Base-by-base conservation (phyloP, 2,888 invertebrate species). In the Orthosia gracilis region DNA sequence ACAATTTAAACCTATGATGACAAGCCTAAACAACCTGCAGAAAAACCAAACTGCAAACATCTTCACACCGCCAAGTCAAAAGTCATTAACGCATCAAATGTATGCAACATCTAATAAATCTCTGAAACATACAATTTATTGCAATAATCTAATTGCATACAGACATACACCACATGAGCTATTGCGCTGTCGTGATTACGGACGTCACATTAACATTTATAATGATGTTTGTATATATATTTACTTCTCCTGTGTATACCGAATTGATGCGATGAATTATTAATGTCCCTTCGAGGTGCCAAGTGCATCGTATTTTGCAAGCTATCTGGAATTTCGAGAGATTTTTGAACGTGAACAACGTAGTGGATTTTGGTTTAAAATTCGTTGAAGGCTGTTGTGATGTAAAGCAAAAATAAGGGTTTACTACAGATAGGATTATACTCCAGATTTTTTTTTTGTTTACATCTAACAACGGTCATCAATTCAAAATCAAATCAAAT, bases 201-300 rank as follows among this genome's bases (percentile, higher is more conserved):
- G 63, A 68, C 71, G 69, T 83, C 74, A 78, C 76, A 88, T 89
- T 88, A 88, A 62, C 89, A 89, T 89, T 76, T 55, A 73, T 87
- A 88, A 88, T 87, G 84, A 87, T 72, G 77, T 83, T 81, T 82
- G 78, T 64, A 70, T 80, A 70, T 80, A 85, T 86, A 86, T 87
- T 87, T 85, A 86, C 78, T 77, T 78, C 80, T 78, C 74, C 69
- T 71, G 61, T 71, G 71, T 84, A 78, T 78, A 82, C 80, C 80
- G 80, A 88, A 89, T 89, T 87, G 87, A 85, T 78, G 78, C 85
- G 82, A 86, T 92, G 90, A 91, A 92, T 92, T 90, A 92, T 90
- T 91, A 88, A 91, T 91, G 84, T 75, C 59, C 64, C 73, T 81
- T 79, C 65, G 58, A 74, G 57, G 55, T 76, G 74, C 45, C 69